phyloP scores from a whole-genome alignment of 1,140 invertebrate genomes.

The Protaetia brevitarsis region DNA sequence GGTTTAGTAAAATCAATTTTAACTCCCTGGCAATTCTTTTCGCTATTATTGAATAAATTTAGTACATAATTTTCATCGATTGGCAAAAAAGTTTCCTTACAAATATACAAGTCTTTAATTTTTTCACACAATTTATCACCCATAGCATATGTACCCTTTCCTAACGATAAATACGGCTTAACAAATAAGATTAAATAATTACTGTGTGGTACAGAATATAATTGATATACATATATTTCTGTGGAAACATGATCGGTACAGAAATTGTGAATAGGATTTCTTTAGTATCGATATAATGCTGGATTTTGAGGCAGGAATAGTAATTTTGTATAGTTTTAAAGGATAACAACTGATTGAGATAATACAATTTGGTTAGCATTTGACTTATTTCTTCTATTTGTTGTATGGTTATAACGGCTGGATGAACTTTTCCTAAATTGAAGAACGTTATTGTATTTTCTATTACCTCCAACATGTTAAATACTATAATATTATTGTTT shows the following conservation, averaged over 20 bases:
- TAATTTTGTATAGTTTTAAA: background rate
- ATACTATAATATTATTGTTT: background rate
- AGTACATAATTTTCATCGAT: background rate
- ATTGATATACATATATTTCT: background rate
- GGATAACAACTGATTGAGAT: background rate
- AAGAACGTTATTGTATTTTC: background rate
- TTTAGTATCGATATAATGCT: background rate
- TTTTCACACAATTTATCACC: background rate
- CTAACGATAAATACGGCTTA: background rate
- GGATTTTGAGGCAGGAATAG: background rate
- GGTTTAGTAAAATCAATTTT: background rate
- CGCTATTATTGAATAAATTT: background rate
- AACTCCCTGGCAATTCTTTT: background rate
- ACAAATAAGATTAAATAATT: background rate
- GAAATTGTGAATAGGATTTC: background rate
- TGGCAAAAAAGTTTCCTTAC: background rate
- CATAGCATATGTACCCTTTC: background rate
- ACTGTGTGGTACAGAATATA: background rate
- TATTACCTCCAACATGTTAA: background rate
- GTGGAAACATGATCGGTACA: background rate
- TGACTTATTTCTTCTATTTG: background rate
- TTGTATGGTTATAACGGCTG: background rate
- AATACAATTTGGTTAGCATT: background rate
- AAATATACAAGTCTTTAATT: background rate
- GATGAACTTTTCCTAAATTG: background rate